These are phyloP conservation scores for Borostomias antarcticus DNA, from an alignment of 2,797 vertebrate genomes.

Conservation along the genomic window DNA sequence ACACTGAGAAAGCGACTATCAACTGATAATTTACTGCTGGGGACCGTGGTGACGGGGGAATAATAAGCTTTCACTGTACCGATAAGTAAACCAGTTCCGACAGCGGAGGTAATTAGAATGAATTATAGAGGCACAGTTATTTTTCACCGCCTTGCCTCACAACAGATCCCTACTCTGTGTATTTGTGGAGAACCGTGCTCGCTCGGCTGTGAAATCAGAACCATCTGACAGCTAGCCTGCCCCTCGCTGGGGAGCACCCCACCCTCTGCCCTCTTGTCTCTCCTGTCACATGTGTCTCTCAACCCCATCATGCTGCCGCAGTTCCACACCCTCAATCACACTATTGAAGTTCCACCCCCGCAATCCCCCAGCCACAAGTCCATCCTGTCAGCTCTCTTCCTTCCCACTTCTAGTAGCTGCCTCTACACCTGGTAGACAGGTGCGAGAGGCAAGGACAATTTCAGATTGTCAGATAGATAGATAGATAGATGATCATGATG, in stretches of 20 bases:
- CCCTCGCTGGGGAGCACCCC: slow-evolving; percentile 17
- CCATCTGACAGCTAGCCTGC: slow-evolving; percentile 48
- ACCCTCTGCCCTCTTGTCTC: slow-evolving; percentile 20
- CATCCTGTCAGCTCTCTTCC: no score
- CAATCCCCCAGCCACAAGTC: no score
- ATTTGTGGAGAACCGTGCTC: slow-evolving; percentile 35
- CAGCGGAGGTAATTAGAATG: slow-evolving; percentile 57
- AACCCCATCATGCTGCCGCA: not conserved
- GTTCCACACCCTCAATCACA: not conserved
- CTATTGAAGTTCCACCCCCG: not conserved
- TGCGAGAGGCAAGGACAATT: not conserved
- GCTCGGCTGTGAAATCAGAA: slow-evolving; percentile 47
- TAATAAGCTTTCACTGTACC: slow-evolving; percentile 50
- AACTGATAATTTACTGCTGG: slow-evolving; percentile 28
- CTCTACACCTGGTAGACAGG: not conserved
- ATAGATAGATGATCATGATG: no score
- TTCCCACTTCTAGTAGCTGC: not conserved
- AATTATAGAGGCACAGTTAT: slow-evolving; percentile 49
- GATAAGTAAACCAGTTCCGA: slow-evolving; percentile 54
- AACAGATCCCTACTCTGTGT: slow-evolving; percentile 32
- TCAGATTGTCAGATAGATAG: no score
- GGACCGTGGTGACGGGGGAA: slow-evolving; percentile 17
- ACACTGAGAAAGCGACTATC: slow-evolving; percentile 41
- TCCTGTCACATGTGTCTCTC: slow-evolving; percentile 20
- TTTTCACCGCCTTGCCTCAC: slow-evolving; percentile 38